Evolutionary conservation across 2,888 invertebrate species (phyloP), one percentile per base, ranked within the genome.

Genomic region (Nycteola revayana): DNA sequence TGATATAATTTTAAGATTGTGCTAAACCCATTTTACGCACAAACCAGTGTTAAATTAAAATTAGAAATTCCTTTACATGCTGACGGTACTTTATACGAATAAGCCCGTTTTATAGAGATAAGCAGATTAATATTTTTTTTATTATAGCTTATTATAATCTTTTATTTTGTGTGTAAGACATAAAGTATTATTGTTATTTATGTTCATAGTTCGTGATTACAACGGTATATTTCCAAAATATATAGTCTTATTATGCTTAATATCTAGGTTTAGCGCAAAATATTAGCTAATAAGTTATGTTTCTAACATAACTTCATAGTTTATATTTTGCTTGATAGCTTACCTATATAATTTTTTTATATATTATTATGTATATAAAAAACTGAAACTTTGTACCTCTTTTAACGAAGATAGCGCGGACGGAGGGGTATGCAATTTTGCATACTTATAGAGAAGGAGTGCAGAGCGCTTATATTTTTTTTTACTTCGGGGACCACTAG

Each of bases 81-180:
- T 50, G 60, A 69, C 83, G 42, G 42, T 86, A 78, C 85, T 54
- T 65, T 45, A 67, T 67, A 65, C 65, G 74, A 74, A 78, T 81
- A 78, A 86, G 82, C 83, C 68, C 79, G 84, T 83, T 85, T 86
- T 82, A 84, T 83, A 85, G 61, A 85, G 87, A 86, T 87, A 87
- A 88, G 86, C 86, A 83, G 87, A 85, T 87, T 88, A 78, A 75
- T 79, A 73, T 78, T 85, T 85, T 85, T 85, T 87, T 86, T 85
- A 80, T 77, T 78, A 67, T 74, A 64, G 60, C 64, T 70, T 73
- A 75, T 82, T 80, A 75, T 71, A 57, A 70, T 68, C 76, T 73
- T 80, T 79, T 75, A 75, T 78, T 75, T 70, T 67, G 66, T 74
- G 62, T 72, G 65, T 69, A 71, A 75, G 71, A 71, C 65, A 71